Percentiles rank a stretch among this genome's conserved stretches.
These are phyloP conservation scores for Meandrusa payeni DNA, from an alignment of 2,888 invertebrate genomes.

Conservation along the genomic window DNA sequence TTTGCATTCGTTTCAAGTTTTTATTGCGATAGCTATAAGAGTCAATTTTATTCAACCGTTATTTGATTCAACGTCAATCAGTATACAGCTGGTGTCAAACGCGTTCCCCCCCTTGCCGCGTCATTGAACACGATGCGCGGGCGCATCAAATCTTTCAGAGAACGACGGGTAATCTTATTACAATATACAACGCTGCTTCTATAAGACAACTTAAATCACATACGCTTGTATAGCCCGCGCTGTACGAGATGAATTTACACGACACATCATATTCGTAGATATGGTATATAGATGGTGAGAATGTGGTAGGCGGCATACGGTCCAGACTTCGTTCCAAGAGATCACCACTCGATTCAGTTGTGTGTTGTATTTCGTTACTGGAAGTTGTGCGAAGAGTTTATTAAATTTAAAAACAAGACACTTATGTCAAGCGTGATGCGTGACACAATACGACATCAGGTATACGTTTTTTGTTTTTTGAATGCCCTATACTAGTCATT, in stretches of 20 bases:
- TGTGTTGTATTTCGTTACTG: slow-evolving; percentile 37
- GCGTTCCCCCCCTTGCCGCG: slow-evolving; percentile 40
- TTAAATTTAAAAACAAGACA: slow-evolving; percentile 5
- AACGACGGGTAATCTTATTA: slow-evolving; percentile 27
- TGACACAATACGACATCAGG: slow-evolving; percentile 51
- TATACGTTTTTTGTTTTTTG: slow-evolving; percentile 31
- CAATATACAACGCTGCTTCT: slow-evolving; percentile 44
- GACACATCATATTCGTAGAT: slow-evolving; percentile 31
- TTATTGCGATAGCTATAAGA: not conserved
- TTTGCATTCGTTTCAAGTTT: slow-evolving; percentile 11
- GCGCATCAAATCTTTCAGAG: slow-evolving; percentile 32
- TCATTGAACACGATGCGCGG: slow-evolving; percentile 39
- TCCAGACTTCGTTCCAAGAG: slow-evolving; percentile 32
- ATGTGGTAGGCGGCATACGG: slow-evolving; percentile 33
- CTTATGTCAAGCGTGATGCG: slow-evolving; percentile 38
- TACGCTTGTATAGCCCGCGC: slow-evolving; percentile 33
- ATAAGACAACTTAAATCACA: slow-evolving; percentile 35
- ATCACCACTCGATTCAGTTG: slow-evolving; percentile 39
- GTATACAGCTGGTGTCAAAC: slow-evolving; percentile 45
- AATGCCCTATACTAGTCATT: not conserved
- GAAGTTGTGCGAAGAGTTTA: slow-evolving; percentile 31
- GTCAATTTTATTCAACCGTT: slow-evolving; percentile 10
- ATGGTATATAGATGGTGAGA: slow-evolving; percentile 11
- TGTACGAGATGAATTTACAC: slow-evolving; percentile 38
- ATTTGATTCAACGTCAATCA: slow-evolving; percentile 31